phyloP scores from a whole-genome alignment of 2,797 vertebrate species.

The Fringilla coelebs region DNA sequence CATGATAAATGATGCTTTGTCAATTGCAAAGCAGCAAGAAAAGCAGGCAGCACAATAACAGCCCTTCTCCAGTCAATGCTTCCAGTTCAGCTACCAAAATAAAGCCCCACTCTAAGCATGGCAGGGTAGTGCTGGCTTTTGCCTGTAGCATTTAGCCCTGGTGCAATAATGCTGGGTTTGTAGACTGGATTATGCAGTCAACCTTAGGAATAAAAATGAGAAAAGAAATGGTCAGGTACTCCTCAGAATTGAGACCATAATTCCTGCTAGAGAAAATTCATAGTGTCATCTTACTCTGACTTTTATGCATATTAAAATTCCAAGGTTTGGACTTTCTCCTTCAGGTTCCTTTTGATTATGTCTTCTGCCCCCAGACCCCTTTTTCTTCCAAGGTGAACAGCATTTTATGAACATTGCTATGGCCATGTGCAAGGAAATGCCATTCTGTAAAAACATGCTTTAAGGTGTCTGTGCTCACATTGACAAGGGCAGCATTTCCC shows the following conservation, averaged over 20 bases:
- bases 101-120: neutral
- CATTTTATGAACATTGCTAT: neutral
- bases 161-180: neutral
- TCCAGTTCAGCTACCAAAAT: slow-evolving; percentile 53
- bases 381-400: neutral
- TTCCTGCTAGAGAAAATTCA: neutral
- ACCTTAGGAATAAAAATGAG: neutral
- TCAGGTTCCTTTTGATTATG: neutral
- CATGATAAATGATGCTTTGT: slow-evolving; percentile 63
- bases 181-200: neutral
- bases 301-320: neutral
- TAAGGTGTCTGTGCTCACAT: neutral
- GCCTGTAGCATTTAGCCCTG: neutral
- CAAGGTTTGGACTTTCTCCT: neutral
- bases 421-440: neutral
- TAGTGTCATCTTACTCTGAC: neutral
- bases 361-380: neutral
- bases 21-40: slow-evolving; percentile 36
- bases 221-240: neutral
- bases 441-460: neutral
- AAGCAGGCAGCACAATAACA: slow-evolving; percentile 4
- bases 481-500: slow-evolving; percentile 37
- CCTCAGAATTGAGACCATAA: neutral
- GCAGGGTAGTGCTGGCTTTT: neutral
- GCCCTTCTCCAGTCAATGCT: slow-evolving; percentile 21